phyloP scores from a whole-genome alignment of 2,113 vertebrate species.

The Sinocyclocheilus rhinocerous region DNA sequence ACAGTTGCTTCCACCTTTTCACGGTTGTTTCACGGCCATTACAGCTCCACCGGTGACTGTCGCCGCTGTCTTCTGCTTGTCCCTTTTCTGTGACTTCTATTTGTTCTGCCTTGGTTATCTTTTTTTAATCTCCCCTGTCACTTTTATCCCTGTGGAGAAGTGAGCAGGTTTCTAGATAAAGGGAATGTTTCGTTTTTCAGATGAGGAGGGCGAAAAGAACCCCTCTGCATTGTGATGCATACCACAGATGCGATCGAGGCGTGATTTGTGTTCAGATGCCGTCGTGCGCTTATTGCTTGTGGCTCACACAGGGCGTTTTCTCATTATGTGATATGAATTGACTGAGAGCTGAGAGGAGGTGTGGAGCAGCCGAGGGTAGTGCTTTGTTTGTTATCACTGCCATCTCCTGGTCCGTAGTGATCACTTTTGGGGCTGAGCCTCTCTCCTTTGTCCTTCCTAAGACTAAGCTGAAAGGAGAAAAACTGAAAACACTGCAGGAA shows the following conservation, averaged over 20 bases:
- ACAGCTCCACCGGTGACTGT: slow-evolving; percentile 4
- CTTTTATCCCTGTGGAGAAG: slow-evolving; percentile 36
- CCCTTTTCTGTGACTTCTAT: slow-evolving; percentile 40
- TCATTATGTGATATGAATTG: slow-evolving; percentile 56
- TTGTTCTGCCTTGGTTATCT: slow-evolving; percentile 50
- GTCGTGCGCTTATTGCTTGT: slow-evolving; percentile 3
- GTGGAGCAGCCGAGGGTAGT: slow-evolving; percentile 32
- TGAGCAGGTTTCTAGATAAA: slow-evolving; percentile 48
- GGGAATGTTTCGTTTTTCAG: slow-evolving; percentile 39
- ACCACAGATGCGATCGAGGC: slow-evolving; percentile 40
- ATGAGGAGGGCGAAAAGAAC: slow-evolving; percentile 46
- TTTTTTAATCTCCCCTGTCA: slow-evolving; percentile 44
- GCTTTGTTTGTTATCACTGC: slow-evolving; percentile 62
- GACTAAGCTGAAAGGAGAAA: slow-evolving; percentile 6
- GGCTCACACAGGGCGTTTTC: slow-evolving; percentile 55
- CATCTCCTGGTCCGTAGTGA: slow-evolving; percentile 61
- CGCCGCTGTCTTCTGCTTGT: not conserved
- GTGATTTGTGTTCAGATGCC: slow-evolving; percentile 47
- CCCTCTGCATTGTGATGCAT: slow-evolving; percentile 44
- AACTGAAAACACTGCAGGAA: not conserved
- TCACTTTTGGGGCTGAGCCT: slow-evolving; percentile 45
- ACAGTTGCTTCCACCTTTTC: slow-evolving; percentile 17
- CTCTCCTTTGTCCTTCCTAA: slow-evolving; percentile 39
- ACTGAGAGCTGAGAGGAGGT: slow-evolving; percentile 40
- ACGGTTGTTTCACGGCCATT: slow-evolving; percentile 19